Percentiles rank a stretch among this genome's conserved stretches.
Conservation (phyloP, 2,888 invertebrate species). For the Bibio marci region DNA sequence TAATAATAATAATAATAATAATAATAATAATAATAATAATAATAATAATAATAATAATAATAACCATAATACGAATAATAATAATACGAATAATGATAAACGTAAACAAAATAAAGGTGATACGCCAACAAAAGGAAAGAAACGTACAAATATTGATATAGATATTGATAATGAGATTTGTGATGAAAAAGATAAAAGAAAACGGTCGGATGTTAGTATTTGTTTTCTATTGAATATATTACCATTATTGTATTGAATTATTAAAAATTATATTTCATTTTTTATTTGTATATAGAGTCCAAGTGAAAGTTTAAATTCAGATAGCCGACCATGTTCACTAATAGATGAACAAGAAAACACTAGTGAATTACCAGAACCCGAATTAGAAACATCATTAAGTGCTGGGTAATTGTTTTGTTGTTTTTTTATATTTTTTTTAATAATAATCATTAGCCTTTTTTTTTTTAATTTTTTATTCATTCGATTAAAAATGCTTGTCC, state of each 20-base stretch:
- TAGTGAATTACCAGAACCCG: constrained; percentile 27
- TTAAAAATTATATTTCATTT: neutral
- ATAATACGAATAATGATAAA: too few species aligned
- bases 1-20: constrained; percentile 11
- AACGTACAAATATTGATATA: constrained; percentile 32
- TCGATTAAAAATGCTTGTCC: too few species aligned
- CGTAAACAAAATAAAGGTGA: constrained; percentile 30
- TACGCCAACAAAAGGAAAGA: constrained; percentile 36
- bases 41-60: constrained; percentile 21
- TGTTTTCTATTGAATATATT: neutral
- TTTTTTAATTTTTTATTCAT: too few species aligned
- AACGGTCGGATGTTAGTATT: constrained; percentile 25
- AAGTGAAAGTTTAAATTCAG: constrained; percentile 67
- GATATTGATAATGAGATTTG: constrained; percentile 22
- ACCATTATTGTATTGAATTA: constrained; percentile 1
- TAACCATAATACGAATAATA: too few species aligned
- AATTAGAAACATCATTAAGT: constrained; percentile 14
- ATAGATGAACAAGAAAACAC: constrained; percentile 43
- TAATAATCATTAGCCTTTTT: too few species aligned
- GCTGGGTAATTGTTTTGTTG: constrained; percentile 1
- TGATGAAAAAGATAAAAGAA: constrained; percentile 34
- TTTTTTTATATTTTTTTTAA: too few species aligned
- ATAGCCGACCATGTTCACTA: constrained; percentile 55
- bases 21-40: constrained; percentile 25
- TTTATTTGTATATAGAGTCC: constrained; percentile 41